These are phyloP conservation scores for Scophthalmus maximus DNA, from an alignment of 2,113 vertebrate species.

Conservation along the genomic window DNA sequence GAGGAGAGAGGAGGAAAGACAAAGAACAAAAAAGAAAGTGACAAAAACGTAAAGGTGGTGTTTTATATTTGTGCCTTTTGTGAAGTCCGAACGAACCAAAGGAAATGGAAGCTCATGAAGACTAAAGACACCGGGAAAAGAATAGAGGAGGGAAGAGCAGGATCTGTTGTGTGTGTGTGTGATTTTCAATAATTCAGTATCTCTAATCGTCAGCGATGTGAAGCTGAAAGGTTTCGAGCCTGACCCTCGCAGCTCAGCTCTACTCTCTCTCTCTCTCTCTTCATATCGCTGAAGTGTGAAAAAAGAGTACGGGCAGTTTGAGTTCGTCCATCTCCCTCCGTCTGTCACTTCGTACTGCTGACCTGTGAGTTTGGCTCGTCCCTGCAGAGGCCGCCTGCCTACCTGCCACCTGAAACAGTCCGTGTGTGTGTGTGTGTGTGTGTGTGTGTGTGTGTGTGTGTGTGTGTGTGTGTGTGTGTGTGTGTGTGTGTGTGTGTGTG, in stretches of 20 bases:
- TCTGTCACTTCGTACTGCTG: conserved; percentile 57
- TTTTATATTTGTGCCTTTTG: conserved; percentile 18
- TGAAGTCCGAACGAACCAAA: too few relatives aligned
- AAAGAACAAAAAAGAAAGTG: conserved; percentile 23
- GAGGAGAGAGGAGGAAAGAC: not conserved
- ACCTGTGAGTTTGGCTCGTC: conserved; percentile 61
- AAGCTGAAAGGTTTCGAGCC: conserved; percentile 17
- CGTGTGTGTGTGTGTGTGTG: not conserved
- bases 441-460: too few relatives aligned
- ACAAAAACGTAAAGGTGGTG: not conserved
- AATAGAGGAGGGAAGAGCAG: not conserved
- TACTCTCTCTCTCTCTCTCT: not conserved
- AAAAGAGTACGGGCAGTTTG: conserved; percentile 16
- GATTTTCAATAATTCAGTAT: conserved; percentile 62
- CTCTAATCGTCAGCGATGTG: conserved; percentile 33
- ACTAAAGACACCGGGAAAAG: not conserved
- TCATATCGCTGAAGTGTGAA: conserved; percentile 64
- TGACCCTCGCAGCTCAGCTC: conserved; percentile 36
- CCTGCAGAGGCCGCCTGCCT: conserved; percentile 38
- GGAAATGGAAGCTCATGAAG: not conserved
- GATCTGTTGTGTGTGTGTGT: not conserved
- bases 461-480: not conserved
- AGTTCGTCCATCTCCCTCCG: conserved; percentile 35
- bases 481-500: conserved; percentile 10
- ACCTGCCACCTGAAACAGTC: conserved; percentile 52